phyloP scores from a whole-genome alignment of 2,888 invertebrate genomes.

The Calameuta filiformis region DNA sequence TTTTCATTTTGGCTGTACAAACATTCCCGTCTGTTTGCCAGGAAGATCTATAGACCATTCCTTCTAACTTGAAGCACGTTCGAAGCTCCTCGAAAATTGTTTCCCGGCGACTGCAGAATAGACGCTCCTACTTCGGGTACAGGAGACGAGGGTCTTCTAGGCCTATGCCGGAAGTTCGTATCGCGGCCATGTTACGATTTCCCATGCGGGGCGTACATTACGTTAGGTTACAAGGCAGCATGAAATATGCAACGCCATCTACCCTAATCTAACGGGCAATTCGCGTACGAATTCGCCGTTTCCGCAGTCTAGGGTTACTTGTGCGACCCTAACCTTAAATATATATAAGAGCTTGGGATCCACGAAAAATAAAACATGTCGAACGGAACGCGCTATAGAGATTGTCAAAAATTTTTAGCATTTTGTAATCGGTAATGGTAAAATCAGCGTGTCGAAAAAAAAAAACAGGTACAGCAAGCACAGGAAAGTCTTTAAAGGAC shows the following conservation, averaged over 20 bases:
- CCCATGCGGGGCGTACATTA: slow-evolving; percentile 61
- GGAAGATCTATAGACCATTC: background rate
- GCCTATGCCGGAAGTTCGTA: slow-evolving; percentile 10
- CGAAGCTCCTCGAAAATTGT: background rate
- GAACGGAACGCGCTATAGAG: background rate
- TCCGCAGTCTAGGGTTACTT: background rate
- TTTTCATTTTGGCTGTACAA: background rate
- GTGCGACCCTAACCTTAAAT: background rate
- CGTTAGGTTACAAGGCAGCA: slow-evolving; percentile 51
- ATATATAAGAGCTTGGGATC: background rate
- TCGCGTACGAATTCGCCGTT: background rate
- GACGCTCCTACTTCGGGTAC: background rate
- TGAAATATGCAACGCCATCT: slow-evolving; percentile 61
- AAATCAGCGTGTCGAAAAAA: too few species aligned
- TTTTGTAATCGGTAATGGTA: too few species aligned
- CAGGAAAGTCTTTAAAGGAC: background rate
- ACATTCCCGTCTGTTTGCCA: background rate
- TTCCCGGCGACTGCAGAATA: background rate
- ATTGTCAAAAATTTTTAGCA: too few species aligned
- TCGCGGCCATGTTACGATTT: slow-evolving; percentile 54
- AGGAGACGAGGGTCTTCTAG: background rate
- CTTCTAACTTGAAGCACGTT: background rate
- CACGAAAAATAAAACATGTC: background rate
- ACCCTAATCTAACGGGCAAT: slow-evolving; percentile 19
- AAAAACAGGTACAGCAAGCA: background rate